phyloP scores from a whole-genome alignment of 2,113 vertebrate species.

The Baryphthengus martii region DNA sequence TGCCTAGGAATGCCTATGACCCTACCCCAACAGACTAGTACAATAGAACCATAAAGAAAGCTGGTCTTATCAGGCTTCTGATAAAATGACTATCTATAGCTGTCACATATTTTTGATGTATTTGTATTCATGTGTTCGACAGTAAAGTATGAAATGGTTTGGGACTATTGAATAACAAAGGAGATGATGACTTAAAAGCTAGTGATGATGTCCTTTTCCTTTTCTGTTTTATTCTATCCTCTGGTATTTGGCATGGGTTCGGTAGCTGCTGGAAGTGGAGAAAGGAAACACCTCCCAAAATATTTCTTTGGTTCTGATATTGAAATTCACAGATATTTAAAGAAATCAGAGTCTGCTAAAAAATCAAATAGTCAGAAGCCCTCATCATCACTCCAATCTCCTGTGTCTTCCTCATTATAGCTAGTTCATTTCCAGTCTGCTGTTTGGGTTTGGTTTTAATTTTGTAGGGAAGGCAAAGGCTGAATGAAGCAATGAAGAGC shows the following conservation, averaged over 20 bases:
- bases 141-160: neutral
- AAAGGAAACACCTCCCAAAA: constrained; percentile 19
- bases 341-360: neutral
- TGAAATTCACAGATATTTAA: constrained; percentile 1
- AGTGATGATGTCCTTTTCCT: neutral
- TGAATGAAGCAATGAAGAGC: neutral
- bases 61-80: neutral
- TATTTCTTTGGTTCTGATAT: neutral
- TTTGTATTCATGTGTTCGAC: neutral
- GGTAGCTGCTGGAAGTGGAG: neutral
- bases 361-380: neutral
- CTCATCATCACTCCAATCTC: no score
- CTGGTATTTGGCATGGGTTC: neutral
- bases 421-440: neutral
- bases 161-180: neutral
- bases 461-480: neutral
- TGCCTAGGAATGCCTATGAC: neutral
- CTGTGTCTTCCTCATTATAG: neutral
- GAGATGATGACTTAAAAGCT: neutral
- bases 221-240: constrained; percentile 7
- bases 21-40: neutral
- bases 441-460: neutral
- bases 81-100: neutral
- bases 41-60: neutral
- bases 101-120: neutral